These are phyloP conservation scores for Montipora cactus DNA, from an alignment of 64 coral and sea anemone genomes.

Conservation along the genomic window DNA sequence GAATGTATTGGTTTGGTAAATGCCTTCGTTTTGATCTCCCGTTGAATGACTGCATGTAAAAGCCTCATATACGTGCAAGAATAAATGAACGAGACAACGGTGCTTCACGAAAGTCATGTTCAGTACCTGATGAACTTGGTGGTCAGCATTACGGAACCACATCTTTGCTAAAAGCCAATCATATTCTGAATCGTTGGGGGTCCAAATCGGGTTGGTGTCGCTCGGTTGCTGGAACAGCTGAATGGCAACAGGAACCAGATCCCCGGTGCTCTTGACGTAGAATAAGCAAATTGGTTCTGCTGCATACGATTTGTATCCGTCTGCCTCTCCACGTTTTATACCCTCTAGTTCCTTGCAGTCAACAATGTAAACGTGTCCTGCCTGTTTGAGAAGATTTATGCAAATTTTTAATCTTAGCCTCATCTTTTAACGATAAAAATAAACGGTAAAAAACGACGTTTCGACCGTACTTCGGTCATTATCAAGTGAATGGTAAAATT, in stretches of 20 bases:
- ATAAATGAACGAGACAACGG: too few species aligned
- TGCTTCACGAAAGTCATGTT: neutral
- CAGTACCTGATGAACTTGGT: slow-evolving; percentile 77
- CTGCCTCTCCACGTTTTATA: slow-evolving; percentile 45
- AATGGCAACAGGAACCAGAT: slow-evolving; percentile 86
- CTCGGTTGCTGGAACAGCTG: slow-evolving; percentile 70
- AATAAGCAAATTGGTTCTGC: slow-evolving; percentile 65
- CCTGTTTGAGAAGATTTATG: slow-evolving; percentile 12
- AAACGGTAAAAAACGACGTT: too few species aligned
- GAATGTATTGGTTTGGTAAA: too few species aligned
- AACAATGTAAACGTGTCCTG: slow-evolving; percentile 82
- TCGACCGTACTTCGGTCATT: too few species aligned
- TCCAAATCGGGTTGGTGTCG: slow-evolving; percentile 82
- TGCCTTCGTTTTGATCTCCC: too few species aligned
- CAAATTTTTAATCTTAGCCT: too few species aligned
- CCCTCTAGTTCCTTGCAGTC: slow-evolving; percentile 70
- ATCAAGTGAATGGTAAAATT: too few species aligned
- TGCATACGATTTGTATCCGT: slow-evolving; percentile 48
- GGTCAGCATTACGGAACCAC: slow-evolving; percentile 75
- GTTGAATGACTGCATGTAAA: too few species aligned
- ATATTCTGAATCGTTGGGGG: slow-evolving; percentile 58
- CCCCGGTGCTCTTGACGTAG: neutral
- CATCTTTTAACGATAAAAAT: too few species aligned
- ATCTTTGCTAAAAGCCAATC: slow-evolving; percentile 85
- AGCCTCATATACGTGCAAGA: too few species aligned